Conservation (phyloP, 2,113 vertebrate species). For the Bostrychus sinensis region DNA sequence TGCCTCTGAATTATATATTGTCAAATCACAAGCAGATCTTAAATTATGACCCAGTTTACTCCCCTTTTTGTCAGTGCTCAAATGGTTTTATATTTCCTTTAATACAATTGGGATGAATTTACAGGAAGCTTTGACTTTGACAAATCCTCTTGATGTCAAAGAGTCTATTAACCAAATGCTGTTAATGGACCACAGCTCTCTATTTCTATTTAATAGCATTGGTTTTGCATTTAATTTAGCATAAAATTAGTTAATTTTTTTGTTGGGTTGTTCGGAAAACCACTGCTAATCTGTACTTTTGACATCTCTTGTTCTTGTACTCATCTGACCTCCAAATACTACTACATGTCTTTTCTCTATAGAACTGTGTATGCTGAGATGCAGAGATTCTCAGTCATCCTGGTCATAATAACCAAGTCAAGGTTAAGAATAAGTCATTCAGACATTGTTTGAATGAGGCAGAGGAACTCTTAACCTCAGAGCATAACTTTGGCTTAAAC, state of each 20-base stretch:
- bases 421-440: too few relatives aligned
- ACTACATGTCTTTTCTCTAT: too few relatives aligned
- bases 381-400: too few relatives aligned
- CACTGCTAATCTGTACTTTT: neutral
- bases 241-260: neutral
- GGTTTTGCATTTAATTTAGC: neutral
- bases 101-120: neutral
- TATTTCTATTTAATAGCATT: neutral
- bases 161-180: constrained; percentile 3
- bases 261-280: neutral
- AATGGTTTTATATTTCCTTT: neutral
- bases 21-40: neutral
- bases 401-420: too few relatives aligned
- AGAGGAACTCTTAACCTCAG: too few relatives aligned
- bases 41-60: constrained; percentile 1
- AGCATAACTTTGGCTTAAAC: too few relatives aligned
- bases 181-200: neutral
- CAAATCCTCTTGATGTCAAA: neutral
- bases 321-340: neutral
- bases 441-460: too few relatives aligned
- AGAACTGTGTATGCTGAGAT: too few relatives aligned
- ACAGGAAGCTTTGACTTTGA: neutral
- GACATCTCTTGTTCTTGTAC: neutral
- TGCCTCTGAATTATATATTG: constrained; percentile 7
- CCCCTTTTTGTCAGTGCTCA: neutral